Conservation (phyloP, 2,888 invertebrate species). For the Ophonus ardosiacus region DNA sequence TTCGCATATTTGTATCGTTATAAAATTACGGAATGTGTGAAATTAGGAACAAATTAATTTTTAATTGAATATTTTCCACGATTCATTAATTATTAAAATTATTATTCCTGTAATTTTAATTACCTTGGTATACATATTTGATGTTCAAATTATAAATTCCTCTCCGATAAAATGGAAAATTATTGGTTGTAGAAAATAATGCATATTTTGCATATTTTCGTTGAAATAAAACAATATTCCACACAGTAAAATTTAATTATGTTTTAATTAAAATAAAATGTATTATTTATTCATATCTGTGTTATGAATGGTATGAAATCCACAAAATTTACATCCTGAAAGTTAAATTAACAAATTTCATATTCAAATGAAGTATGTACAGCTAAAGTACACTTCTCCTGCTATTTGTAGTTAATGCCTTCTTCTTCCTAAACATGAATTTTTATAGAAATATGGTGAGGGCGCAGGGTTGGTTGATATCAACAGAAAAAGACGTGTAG, state of each 20-base stretch:
- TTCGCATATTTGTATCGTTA: not conserved
- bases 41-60: not conserved
- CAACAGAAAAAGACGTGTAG: no score
- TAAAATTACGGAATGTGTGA: not conserved
- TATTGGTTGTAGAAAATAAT: not conserved
- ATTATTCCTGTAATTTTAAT: not conserved
- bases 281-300: not conserved
- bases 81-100: slow-evolving; percentile 5
- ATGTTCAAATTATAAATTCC: not conserved
- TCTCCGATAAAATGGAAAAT: not conserved
- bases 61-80: slow-evolving; percentile 2
- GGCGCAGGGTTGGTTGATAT: no score
- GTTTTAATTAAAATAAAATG: not conserved
- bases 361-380: no score
- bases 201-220: not conserved
- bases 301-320: not conserved
- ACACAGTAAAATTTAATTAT: not conserved
- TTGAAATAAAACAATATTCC: not conserved
- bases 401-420: no score
- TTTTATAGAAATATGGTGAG: no score
- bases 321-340: no score
- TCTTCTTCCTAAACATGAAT: no score
- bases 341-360: not conserved
- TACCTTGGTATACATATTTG: not conserved
- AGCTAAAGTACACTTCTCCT: no score